These are phyloP conservation scores for Spisula solida DNA, from an alignment of 2,888 invertebrate genomes.

Conservation along the genomic window DNA sequence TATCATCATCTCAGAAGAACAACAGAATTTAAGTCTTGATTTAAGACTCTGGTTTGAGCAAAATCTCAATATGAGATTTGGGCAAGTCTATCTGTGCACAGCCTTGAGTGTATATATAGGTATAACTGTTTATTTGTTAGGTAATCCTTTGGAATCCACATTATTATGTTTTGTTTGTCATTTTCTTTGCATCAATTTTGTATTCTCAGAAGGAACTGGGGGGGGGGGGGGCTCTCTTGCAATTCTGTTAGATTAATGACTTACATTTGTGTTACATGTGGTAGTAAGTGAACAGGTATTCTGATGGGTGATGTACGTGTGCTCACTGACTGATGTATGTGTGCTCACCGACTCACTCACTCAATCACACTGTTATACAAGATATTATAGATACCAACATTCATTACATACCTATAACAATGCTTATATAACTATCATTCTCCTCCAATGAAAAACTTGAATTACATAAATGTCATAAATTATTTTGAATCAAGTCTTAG, in stretches of 20 bases:
- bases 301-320: background rate
- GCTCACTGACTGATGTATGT: too few species aligned
- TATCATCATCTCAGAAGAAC: too few species aligned
- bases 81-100: background rate
- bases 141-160: background rate
- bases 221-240: too few species aligned
- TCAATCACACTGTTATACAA: too few species aligned
- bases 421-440: background rate
- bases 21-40: too few species aligned
- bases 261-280: conserved; percentile 9
- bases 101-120: background rate
- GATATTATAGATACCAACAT: background rate
- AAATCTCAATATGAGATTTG: too few species aligned
- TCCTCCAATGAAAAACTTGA: background rate
- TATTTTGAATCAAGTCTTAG: too few species aligned
- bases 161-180: conserved; percentile 7
- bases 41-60: too few species aligned
- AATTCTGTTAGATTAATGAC: background rate
- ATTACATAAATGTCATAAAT: background rate
- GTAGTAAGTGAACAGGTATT: background rate
- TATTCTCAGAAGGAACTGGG: background rate
- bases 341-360: too few species aligned
- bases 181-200: background rate
- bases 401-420: background rate
- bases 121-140: background rate